Percentiles rank a stretch among this genome's conserved stretches.
Evolutionary conservation across 2,113 vertebrate species (phyloP).

Genomic region (Eubucco bourcierii): DNA sequence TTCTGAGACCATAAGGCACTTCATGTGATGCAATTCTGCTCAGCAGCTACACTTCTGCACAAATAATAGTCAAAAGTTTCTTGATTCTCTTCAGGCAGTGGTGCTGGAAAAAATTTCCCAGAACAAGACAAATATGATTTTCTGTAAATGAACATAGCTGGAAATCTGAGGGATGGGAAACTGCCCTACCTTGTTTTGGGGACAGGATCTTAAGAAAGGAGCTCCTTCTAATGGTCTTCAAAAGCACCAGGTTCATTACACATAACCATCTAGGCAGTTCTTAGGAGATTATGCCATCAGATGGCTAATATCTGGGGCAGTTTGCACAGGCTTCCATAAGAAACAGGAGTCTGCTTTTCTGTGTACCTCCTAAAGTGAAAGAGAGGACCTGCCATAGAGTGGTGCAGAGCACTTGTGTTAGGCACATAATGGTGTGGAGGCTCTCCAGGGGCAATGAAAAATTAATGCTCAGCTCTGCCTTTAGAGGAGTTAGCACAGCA

Average conservation of each 20-base stretch:
- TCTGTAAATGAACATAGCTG: neutral
- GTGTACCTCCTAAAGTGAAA: neutral
- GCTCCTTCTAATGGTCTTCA: neutral
- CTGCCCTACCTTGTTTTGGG: neutral
- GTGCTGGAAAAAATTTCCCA: neutral
- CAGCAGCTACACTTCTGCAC: neutral
- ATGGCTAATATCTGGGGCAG: neutral
- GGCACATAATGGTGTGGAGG: neutral
- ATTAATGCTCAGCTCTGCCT: neutral
- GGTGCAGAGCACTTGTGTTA: neutral
- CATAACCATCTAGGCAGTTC: neutral
- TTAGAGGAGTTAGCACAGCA: neutral
- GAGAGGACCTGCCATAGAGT: neutral
- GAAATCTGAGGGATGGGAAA: neutral
- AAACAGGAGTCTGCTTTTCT: neutral
- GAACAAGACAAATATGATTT: neutral
- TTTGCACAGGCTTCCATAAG: neutral
- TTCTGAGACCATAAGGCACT: neutral
- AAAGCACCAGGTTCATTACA: neutral
- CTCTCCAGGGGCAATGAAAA: neutral
- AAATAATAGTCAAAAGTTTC: neutral
- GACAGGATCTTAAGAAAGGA: neutral
- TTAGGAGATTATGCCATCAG: neutral
- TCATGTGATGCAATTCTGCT: neutral
- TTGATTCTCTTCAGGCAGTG: neutral